Conservation (phyloP, 2,113 vertebrate genomes). For the Prolemur simus region DNA sequence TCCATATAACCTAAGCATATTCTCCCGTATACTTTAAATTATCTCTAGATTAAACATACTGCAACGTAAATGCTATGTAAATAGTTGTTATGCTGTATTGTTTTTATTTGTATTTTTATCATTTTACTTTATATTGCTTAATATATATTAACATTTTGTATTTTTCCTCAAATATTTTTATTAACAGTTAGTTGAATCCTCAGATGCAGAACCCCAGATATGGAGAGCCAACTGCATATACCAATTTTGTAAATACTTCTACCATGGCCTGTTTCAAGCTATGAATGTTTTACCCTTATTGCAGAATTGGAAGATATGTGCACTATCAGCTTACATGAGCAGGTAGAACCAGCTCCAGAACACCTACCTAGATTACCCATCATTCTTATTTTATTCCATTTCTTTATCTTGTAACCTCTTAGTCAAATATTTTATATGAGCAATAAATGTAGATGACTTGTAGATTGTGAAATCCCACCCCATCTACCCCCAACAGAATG, state of each 20-base stretch:
- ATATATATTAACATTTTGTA: neutral
- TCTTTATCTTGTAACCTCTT: neutral
- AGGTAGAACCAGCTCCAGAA: neutral
- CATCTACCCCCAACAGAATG: neutral
- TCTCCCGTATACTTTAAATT: neutral
- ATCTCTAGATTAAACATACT: neutral
- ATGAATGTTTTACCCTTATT: neutral
- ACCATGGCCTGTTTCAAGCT: neutral
- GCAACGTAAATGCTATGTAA: too few species aligned
- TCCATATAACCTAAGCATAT: neutral
- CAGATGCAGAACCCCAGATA: neutral
- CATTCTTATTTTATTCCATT: neutral
- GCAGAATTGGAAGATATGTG: neutral
- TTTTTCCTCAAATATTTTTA: neutral
- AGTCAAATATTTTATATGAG: neutral
- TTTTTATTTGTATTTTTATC: neutral
- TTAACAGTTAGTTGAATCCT: neutral
- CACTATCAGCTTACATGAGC: neutral
- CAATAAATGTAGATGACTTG: neutral
- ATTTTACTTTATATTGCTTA: neutral
- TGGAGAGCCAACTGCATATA: neutral
- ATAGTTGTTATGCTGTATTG: neutral
- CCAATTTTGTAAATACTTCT: neutral
- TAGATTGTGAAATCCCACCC: neutral
- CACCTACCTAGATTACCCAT: neutral